These are phyloP conservation scores for Lates japonicus DNA, from an alignment of 2,797 vertebrate genomes.

Conservation along the genomic window DNA sequence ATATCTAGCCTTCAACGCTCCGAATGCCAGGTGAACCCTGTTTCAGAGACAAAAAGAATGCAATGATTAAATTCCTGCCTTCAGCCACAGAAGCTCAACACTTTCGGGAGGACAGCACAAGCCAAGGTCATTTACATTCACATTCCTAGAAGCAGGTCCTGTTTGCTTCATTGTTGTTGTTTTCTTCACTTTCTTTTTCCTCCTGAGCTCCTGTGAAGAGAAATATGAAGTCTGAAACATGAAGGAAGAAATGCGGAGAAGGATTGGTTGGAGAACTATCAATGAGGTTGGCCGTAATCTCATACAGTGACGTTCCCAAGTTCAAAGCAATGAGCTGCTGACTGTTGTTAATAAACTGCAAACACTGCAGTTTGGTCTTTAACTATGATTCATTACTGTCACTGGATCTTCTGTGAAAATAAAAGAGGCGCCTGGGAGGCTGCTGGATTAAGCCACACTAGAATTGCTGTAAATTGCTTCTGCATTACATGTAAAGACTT, in stretches of 20 bases:
- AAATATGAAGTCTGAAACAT: constrained; percentile 46
- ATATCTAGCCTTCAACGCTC: constrained; percentile 70
- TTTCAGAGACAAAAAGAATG: constrained; percentile 67
- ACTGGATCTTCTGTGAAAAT: constrained; percentile 84
- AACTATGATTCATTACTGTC: constrained; percentile 89
- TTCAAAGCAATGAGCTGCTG: constrained; percentile 85
- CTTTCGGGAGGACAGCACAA: constrained; percentile 53
- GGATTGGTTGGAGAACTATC: constrained; percentile 53
- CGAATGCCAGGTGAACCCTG: constrained; percentile 71
- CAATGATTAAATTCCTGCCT: constrained; percentile 83
- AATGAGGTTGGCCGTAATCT: constrained; percentile 73
- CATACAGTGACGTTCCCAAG: constrained; percentile 76
- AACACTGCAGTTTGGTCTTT: constrained; percentile 81
- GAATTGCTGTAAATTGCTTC: constrained; percentile 84
- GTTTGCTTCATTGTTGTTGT: constrained; percentile 57
- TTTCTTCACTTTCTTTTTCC: neutral
- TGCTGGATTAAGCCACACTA: constrained; percentile 76
- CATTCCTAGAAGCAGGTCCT: constrained; percentile 53
- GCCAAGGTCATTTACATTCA: constrained; percentile 77
- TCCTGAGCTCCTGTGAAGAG: constrained; percentile 29
- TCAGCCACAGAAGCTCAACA: constrained; percentile 71
- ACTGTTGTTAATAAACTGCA: constrained; percentile 85
- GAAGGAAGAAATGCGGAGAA: constrained; percentile 33
- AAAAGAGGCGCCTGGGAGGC: constrained; percentile 82
- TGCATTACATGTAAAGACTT: constrained; percentile 76